These are phyloP conservation scores for Diarsia dahlii DNA, from an alignment of 2,888 invertebrate genomes.

Conservation along the genomic window DNA sequence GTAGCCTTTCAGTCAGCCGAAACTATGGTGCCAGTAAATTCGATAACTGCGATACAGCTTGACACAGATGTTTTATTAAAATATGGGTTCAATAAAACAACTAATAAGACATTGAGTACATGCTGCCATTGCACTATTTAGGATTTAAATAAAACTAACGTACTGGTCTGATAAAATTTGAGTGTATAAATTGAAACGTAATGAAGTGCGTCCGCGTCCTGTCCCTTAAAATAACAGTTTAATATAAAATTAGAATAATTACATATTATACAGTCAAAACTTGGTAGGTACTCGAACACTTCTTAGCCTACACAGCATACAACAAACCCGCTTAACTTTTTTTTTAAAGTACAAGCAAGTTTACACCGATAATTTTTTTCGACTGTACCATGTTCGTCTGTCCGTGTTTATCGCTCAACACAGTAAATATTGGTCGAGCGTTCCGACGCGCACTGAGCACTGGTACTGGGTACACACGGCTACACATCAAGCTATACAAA, in stretches of 20 bases:
- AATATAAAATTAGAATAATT: too few relatives aligned
- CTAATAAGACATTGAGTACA: too few relatives aligned
- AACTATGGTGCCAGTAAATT: neutral
- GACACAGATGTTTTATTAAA: neutral
- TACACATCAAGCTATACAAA: too few relatives aligned
- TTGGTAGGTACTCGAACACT: neutral
- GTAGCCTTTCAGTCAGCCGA: neutral
- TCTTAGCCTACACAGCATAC: too few relatives aligned
- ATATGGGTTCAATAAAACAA: neutral
- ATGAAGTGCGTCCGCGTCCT: too few relatives aligned
- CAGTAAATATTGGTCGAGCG: conserved; percentile 65
- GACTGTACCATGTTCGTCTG: conserved; percentile 49
- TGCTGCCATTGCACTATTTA: too few relatives aligned
- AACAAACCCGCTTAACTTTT: too few relatives aligned
- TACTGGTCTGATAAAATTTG: too few relatives aligned
- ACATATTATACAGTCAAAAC: neutral
- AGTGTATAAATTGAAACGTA: too few relatives aligned
- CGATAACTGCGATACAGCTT: neutral
- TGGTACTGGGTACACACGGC: conserved; percentile 19
- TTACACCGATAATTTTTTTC: neutral
- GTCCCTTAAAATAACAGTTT: too few relatives aligned
- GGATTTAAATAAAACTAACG: too few relatives aligned
- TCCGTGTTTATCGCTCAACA: conserved; percentile 64
- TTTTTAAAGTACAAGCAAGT: neutral
- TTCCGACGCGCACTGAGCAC: conserved; percentile 40